Percentiles rank a stretch among this genome's conserved stretches.
Evolutionary conservation across 1,140 invertebrate species (phyloP).

Genomic region (Halyomorpha halys): DNA sequence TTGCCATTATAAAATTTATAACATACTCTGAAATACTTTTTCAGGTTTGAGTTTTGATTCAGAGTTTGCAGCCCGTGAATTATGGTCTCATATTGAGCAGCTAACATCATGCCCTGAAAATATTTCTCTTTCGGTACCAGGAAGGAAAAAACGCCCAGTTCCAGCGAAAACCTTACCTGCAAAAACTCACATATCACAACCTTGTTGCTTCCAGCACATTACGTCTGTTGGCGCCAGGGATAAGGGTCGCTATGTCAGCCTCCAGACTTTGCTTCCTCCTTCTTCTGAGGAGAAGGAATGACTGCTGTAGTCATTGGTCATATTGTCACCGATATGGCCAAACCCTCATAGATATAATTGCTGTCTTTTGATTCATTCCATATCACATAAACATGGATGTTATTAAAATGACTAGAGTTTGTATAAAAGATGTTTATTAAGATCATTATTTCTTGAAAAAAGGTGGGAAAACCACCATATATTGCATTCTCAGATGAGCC

Average conservation of each 20-base stretch:
- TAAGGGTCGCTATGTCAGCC: slow-evolving; percentile 22
- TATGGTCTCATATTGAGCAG: slow-evolving; percentile 56
- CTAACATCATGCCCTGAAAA: slow-evolving; percentile 69
- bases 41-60: slow-evolving; percentile 54
- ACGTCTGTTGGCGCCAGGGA: slow-evolving; percentile 65
- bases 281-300: slow-evolving; percentile 4
- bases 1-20: too few relatives aligned
- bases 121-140: slow-evolving; percentile 60
- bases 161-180: slow-evolving; percentile 46
- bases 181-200: slow-evolving; percentile 74
- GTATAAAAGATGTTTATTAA: too few relatives aligned
- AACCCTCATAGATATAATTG: too few relatives aligned
- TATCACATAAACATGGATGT: too few relatives aligned
- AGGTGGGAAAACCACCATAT: too few relatives aligned
- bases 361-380: too few relatives aligned
- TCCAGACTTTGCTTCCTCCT: slow-evolving; percentile 26
- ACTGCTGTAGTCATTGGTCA: not conserved
- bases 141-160: slow-evolving; percentile 42
- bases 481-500: too few relatives aligned
- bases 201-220: slow-evolving; percentile 78
- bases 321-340: too few relatives aligned
- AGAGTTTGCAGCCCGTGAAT: slow-evolving; percentile 56
- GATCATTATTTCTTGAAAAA: too few relatives aligned
- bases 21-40: not conserved
- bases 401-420: too few relatives aligned